Percentiles rank a stretch among this genome's conserved stretches.
Conservation (phyloP, 1,140 invertebrate species). For the Neodiprion lecontei region DNA sequence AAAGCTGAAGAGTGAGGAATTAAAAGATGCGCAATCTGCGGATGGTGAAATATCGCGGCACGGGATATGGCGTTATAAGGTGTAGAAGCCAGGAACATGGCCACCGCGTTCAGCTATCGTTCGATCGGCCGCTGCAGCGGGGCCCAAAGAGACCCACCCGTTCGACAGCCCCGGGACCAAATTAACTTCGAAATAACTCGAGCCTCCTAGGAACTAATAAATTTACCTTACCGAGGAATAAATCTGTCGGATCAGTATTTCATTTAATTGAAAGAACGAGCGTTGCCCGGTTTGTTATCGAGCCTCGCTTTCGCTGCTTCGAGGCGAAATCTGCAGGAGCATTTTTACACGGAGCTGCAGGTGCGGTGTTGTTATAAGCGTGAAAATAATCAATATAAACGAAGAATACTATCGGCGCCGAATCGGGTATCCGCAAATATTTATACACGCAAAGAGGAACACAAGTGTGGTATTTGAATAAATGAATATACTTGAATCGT, state of each 20-base stretch:
- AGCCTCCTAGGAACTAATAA: constrained; percentile 42
- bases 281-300: neutral
- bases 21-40: neutral
- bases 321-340: neutral
- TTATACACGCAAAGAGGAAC: too few relatives aligned
- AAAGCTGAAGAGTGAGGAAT: too few relatives aligned
- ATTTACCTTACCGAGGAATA: constrained; percentile 34
- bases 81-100: constrained; percentile 22
- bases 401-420: too few relatives aligned
- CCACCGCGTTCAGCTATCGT: constrained; percentile 16
- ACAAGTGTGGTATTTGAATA: too few relatives aligned
- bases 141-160: constrained; percentile 41
- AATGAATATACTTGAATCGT: too few relatives aligned
- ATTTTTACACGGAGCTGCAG: too few relatives aligned
- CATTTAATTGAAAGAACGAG: neutral
- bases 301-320: too few relatives aligned
- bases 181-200: constrained; percentile 45
- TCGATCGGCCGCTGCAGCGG: constrained; percentile 23
- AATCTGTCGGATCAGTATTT: constrained; percentile 8
- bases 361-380: too few relatives aligned
- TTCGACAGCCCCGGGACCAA: constrained; percentile 44
- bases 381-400: too few relatives aligned
- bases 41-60: neutral
- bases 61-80: neutral
- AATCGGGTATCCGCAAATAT: too few relatives aligned